Evolutionary conservation across 2,888 invertebrate species (phyloP), one percentile per base, ranked within the genome.

Genomic region (Pediacus dermestoides): DNA sequence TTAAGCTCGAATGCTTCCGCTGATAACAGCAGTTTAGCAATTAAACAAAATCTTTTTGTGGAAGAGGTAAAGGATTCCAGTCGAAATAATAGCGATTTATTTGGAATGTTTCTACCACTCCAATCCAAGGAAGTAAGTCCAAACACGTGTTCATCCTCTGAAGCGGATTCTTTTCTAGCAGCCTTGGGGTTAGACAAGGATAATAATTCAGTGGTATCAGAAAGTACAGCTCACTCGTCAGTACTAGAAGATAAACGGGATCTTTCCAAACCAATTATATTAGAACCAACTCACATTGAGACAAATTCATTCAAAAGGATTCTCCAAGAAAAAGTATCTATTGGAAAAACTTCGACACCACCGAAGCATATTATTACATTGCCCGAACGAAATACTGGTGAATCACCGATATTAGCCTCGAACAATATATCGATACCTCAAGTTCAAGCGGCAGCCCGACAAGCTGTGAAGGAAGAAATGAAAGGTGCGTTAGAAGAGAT

Each of bases 111-210:
- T 8, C 28, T 44, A 10, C 42, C 44, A 18, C 38, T 23, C 9
- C 30, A 34, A 13, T 21, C 16, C 6, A 34, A 25, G 1, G 32
- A 16, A 0, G 7, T 15, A 7, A 30, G 23, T 23, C 30, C 21
- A 39, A 12, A 6, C 32, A 32, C 16, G 12, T 1, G 39, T 21
- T 13, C 33, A 8, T 13, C 1, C 4, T 47, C 48, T 1, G 16
- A 37, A 2, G 51, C 46, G 10, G 63, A 66, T 45, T 65, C 66
- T 1, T 65, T 66, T 33, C 40, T 64, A 22, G 51, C 46, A 6
- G 62, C 60, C 1, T 45, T 65, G 16, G 61, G 63, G 1, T 33
- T 60, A 15, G 57, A 55, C 36, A 43, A 41, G 18, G 42, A 43
- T 25, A 45, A 43, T 22, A 23, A 23, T 10, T 4, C n/a, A 9